Base-by-base conservation (phyloP, 2,797 vertebrate genomes). In the Anolis apletophallus region DNA sequence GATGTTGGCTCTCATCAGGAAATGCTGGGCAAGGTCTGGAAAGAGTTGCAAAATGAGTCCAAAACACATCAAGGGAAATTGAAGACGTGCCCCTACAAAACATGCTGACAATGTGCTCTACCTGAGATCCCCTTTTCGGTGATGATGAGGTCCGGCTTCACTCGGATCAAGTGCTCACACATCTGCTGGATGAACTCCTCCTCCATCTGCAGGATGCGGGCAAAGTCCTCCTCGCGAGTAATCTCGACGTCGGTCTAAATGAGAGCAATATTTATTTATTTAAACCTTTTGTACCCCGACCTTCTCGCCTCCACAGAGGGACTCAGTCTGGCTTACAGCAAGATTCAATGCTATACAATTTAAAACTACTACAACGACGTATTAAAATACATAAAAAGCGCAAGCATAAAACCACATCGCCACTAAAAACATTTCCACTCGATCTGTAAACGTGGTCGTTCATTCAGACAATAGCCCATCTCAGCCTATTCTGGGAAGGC, bases 81-180 rank as follows among this genome's bases (percentile, higher is more conserved):
- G 6, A n/a, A 50, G 9, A 11, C 29, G 61, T 11, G 9, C 29
- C 61, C 26, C 26, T 11, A 26, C 61, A 29, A 64, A 64, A 46
- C 10, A 26, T 11, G 8, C 61, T 7, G 4, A 5, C 19, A 29
- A 1, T 50, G 21, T 17, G 23, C 0, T 21, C 78, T 95, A 99
- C 99, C 99, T 11, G 98, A 99, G 88, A 99, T 96, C 3, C 99
- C 99, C 91, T 99, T 99, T 92, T 99, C 99, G 0, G 98, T 99
- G 96, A 99, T 98, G 85, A 99, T 32, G 82, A 99, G 95, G 78
- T 99, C 98, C 0, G 99, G 98, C 77, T 99, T 98, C 36, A 99
- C 94, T 1, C 97, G 96, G 89, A 99, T 97, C 88, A 99, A 96
- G 78, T 99, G 98, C 88, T 98, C 98, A 0, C 98, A 99, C 82